Conservation (phyloP, 2,797 vertebrate species). For the Hapalemur alaotrensis region DNA sequence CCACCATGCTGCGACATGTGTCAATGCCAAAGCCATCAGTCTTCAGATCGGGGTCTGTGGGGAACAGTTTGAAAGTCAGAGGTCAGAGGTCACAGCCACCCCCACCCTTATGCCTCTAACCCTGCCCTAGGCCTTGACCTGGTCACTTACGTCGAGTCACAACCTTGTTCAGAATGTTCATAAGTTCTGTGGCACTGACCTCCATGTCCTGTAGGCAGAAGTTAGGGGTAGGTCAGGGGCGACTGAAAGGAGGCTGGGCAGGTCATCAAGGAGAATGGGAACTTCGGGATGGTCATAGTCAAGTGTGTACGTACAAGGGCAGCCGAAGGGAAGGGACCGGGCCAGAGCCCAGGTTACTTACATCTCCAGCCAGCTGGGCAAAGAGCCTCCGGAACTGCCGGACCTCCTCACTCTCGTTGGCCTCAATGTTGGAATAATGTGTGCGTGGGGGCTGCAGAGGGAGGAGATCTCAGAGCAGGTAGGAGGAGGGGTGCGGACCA, state of each 20-base stretch:
- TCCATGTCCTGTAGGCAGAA: constrained; percentile 90
- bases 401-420: constrained; percentile 90
- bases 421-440: constrained; percentile 83
- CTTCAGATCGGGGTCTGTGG: constrained; percentile 86
- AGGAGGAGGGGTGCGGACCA: not conserved
- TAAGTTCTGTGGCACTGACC: constrained; percentile 91
- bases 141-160: constrained; percentile 88
- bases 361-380: constrained; percentile 91
- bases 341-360: constrained; percentile 80
- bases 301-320: not conserved
- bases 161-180: constrained; percentile 92
- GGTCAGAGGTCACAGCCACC: not conserved
- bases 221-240: not conserved
- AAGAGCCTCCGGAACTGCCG: constrained; percentile 91
- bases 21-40: constrained; percentile 93
- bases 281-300: not conserved
- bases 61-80: not conserved
- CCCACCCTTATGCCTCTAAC: not conserved
- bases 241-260: not conserved
- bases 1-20: constrained; percentile 94
- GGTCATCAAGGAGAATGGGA: not conserved
- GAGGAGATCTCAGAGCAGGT: constrained; percentile 11
- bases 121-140: not conserved
- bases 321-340: not conserved
- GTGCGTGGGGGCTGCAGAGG: constrained; percentile 85